These are phyloP conservation scores for Halichondria panicea DNA, from an alignment of 37 sponge, comb jelly and placozoan genomes.

Conservation along the genomic window DNA sequence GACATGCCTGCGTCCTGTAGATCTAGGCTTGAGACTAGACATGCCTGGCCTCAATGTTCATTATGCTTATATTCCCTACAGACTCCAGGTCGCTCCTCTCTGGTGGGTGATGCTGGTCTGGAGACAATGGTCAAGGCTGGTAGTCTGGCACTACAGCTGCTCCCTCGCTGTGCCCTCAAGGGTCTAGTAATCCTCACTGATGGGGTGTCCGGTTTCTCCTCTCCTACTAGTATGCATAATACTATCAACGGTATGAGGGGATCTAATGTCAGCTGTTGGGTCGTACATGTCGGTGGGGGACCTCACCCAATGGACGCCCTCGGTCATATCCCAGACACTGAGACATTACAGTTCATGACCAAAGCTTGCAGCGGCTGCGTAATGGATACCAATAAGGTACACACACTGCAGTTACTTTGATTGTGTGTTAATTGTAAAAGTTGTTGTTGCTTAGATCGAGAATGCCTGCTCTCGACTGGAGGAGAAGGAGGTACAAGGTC, in stretches of 20 bases:
- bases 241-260: slow-evolving; percentile 56
- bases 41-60: too few species aligned
- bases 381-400: slow-evolving; percentile 48
- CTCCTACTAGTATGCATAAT: slow-evolving; percentile 47
- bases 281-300: slow-evolving; percentile 55
- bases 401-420: too few species aligned
- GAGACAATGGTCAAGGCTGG: slow-evolving; percentile 69
- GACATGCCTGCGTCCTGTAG: too few species aligned
- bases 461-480: neutral
- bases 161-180: slow-evolving; percentile 67
- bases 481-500: neutral
- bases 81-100: neutral
- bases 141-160: slow-evolving; percentile 61
- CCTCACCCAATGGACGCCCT: slow-evolving; percentile 28
- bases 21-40: too few species aligned
- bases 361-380: slow-evolving; percentile 73
- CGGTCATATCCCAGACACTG: slow-evolving; percentile 58
- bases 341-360: slow-evolving; percentile 52
- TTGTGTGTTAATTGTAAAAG: too few species aligned
- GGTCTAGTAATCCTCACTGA: slow-evolving; percentile 74
- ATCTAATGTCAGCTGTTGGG: slow-evolving; percentile 77
- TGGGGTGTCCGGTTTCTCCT: slow-evolving; percentile 65
- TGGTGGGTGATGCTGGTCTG: slow-evolving; percentile 35
- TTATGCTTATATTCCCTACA: too few species aligned
- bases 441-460: neutral